Evolutionary conservation across 2,797 vertebrate genomes (phyloP).

Genomic region (Gallinago stenura): DNA sequence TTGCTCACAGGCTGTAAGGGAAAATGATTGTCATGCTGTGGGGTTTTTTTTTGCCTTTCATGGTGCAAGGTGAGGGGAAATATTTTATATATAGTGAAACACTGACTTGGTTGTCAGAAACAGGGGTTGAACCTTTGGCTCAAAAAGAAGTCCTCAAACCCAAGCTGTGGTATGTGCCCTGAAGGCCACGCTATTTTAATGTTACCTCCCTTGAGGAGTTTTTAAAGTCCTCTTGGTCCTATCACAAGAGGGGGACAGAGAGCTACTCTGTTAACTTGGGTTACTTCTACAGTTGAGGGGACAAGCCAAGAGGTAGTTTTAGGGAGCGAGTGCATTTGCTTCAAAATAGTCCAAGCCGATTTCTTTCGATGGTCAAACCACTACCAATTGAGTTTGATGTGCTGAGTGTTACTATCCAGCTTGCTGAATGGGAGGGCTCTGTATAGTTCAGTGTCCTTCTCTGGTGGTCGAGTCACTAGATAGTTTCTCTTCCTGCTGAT

Average conservation of each 20-base stretch:
- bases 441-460: fast-evolving
- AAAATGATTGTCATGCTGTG: not conserved
- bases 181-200: not conserved
- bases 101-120: not conserved
- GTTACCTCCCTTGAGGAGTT: not conserved
- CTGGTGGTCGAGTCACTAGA: not conserved
- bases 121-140: not conserved
- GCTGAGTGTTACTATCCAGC: not conserved
- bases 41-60: not conserved
- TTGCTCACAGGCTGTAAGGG: not conserved
- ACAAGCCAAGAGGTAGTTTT: not conserved
- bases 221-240: not conserved
- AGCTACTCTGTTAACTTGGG: slow-evolving; percentile 32
- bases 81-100: not conserved
- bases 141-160: not conserved
- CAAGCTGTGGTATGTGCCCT: not conserved
- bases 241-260: slow-evolving; percentile 71
- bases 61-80: not conserved
- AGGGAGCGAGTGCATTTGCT: not conserved
- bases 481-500: not conserved
- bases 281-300: not conserved
- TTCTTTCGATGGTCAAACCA: not conserved
- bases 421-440: not conserved
- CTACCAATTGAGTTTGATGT: not conserved
- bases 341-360: not conserved